Percentiles rank a stretch among this genome's conserved stretches.
Conservation (phyloP, 2,113 vertebrate genomes). For the Pelecanus crispus region DNA sequence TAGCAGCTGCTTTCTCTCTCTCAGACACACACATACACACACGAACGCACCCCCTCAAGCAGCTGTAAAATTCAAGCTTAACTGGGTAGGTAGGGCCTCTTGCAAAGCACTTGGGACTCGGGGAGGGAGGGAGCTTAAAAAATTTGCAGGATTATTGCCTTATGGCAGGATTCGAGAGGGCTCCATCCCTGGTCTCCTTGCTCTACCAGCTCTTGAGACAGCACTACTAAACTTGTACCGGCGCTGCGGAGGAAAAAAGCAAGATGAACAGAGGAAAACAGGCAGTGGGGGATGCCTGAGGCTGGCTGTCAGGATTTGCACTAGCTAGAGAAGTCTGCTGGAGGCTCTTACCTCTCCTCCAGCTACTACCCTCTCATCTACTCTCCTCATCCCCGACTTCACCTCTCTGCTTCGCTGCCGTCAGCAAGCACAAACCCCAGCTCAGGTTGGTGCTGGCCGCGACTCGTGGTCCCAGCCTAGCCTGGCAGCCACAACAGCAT, state of each 20-base stretch:
- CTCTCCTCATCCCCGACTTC: background rate
- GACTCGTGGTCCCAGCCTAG: background rate
- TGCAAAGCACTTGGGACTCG: background rate
- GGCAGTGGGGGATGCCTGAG: background rate
- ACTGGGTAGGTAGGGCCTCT: background rate
- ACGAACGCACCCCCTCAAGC: background rate
- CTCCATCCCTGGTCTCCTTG: background rate
- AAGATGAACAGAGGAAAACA: background rate
- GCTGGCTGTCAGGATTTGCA: background rate
- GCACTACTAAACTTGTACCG: accelerated
- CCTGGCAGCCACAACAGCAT: background rate
- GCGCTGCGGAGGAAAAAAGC: background rate
- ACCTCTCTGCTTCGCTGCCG: background rate
- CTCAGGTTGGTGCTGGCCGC: background rate
- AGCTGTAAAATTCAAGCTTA: background rate
- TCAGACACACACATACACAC: background rate
- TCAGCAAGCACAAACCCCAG: background rate
- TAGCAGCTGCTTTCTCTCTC: background rate
- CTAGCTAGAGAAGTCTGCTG: background rate
- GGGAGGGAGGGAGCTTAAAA: background rate
- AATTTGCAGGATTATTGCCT: background rate
- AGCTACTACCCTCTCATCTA: background rate
- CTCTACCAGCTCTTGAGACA: background rate
- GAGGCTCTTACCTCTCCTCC: background rate
- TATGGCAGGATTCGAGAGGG: background rate